phyloP scores from a whole-genome alignment of 2,113 vertebrate genomes.

The Gnathonemus echidnorhynchus region DNA sequence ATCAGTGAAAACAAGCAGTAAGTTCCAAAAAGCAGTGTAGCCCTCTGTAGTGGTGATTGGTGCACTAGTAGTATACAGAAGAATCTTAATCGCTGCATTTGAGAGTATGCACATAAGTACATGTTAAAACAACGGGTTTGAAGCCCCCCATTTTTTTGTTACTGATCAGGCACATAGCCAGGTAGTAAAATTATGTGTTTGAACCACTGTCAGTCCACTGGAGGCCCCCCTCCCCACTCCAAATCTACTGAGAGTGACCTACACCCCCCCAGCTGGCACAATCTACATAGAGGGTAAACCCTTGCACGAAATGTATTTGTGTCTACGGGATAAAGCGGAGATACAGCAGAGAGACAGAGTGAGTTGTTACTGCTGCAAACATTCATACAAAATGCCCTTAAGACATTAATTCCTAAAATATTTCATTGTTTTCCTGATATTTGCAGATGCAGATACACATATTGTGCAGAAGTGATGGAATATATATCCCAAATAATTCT shows the following conservation, averaged over 20 bases:
- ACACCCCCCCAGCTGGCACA: not conserved
- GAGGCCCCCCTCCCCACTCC: not conserved
- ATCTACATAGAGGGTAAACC: no score
- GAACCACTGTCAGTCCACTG: not conserved
- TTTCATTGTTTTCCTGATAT: not conserved
- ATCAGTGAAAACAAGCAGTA: not conserved
- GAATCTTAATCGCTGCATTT: not conserved
- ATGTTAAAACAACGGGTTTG: not conserved
- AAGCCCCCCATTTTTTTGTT: not conserved
- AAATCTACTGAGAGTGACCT: not conserved
- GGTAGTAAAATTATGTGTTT: not conserved
- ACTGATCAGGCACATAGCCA: not conserved
- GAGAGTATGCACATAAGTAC: not conserved
- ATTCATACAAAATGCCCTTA: not conserved
- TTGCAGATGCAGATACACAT: not conserved
- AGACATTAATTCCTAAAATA: not conserved
- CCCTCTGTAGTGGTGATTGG: not conserved
- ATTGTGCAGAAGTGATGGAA: not conserved
- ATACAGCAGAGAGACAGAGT: no score
- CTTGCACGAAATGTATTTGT: not conserved
- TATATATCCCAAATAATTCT: not conserved
- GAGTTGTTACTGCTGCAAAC: not conserved
- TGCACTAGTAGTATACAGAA: not conserved
- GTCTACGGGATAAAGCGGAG: no score
- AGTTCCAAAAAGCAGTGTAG: not conserved